A percentile compares a stretch with the other conserved stretches of the same genome.
Evolutionary conservation across 2,113 vertebrate species (phyloP).

Genomic region (Rhea pennata): DNA sequence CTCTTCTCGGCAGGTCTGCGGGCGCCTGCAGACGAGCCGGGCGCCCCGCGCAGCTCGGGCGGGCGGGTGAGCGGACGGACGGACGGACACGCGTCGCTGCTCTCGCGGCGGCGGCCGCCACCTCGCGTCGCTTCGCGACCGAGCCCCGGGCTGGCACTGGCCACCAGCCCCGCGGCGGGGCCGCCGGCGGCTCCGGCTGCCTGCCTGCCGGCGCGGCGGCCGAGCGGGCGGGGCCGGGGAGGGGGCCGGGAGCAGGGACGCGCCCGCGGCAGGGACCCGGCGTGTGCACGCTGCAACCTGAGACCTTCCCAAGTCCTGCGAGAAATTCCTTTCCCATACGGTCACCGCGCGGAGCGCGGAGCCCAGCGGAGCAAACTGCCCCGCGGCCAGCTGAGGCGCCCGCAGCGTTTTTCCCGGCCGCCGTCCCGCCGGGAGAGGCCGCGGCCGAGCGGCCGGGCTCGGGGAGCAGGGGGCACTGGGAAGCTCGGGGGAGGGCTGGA

Average conservation of each 20-base stretch:
- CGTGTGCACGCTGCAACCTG: slow-evolving; percentile 34
- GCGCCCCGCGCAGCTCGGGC: too few species aligned
- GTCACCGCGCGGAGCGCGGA: neutral
- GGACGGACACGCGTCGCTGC: neutral
- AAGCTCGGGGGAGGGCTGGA: accelerated
- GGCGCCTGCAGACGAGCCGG: too few species aligned
- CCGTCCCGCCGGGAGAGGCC: too few species aligned
- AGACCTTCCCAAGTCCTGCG: slow-evolving; percentile 43
- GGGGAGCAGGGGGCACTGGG: too few species aligned
- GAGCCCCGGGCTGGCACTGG: neutral
- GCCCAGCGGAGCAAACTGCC: neutral
- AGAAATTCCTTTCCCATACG: slow-evolving; percentile 65
- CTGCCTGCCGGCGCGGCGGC: accelerated
- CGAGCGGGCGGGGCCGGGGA: accelerated
- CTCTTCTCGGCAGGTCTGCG: too few species aligned
- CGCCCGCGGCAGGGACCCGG: slow-evolving; percentile 9
- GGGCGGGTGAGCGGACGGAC: too few species aligned
- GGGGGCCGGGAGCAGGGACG: accelerated
- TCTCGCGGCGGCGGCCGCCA: slow-evolving; percentile 30
- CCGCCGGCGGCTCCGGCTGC: accelerated
- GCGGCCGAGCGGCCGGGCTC: too few species aligned
- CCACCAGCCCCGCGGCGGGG: neutral
- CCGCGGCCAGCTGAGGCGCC: neutral
- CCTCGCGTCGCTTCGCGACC: slow-evolving; percentile 14
- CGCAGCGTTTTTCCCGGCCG: neutral